Evolutionary conservation across 2,113 vertebrate genomes (phyloP).

Genomic region (Nibea coibor): DNA sequence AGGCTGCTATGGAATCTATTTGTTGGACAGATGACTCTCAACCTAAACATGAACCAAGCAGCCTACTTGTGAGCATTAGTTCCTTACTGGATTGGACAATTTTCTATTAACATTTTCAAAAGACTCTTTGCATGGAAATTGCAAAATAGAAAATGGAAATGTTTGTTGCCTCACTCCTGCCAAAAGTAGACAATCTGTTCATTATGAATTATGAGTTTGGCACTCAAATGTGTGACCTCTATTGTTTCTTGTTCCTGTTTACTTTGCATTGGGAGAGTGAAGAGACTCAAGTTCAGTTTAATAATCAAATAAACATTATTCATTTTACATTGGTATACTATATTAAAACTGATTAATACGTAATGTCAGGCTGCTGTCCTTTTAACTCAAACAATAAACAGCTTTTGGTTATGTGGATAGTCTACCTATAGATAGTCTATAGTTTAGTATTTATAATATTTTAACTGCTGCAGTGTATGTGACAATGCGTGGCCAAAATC

Average conservation of each 20-base stretch:
- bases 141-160: conserved; percentile 40
- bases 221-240: conserved; percentile 9
- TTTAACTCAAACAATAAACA: no score
- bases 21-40: conserved; percentile 9
- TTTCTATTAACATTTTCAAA: conserved; percentile 54
- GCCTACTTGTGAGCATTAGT: conserved; percentile 24
- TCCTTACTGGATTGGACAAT: conserved; percentile 35
- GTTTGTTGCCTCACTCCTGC: conserved; percentile 23
- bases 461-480: no score
- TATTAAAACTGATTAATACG: not conserved
- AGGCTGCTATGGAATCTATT: conserved; percentile 26
- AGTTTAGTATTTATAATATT: no score
- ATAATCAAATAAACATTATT: not conserved
- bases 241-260: conserved; percentile 37
- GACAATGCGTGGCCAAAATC: no score
- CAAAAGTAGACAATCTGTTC: conserved; percentile 20
- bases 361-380: not conserved
- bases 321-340: not conserved
- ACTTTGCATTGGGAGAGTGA: conserved; percentile 2
- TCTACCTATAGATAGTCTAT: no score
- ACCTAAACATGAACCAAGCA: conserved; percentile 21
- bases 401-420: no score
- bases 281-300: not conserved
- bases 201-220: conserved; percentile 27
- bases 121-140: conserved; percentile 43